These are phyloP conservation scores for Microchrysa polita DNA, from an alignment of 2,888 invertebrate species.

Conservation along the genomic window DNA sequence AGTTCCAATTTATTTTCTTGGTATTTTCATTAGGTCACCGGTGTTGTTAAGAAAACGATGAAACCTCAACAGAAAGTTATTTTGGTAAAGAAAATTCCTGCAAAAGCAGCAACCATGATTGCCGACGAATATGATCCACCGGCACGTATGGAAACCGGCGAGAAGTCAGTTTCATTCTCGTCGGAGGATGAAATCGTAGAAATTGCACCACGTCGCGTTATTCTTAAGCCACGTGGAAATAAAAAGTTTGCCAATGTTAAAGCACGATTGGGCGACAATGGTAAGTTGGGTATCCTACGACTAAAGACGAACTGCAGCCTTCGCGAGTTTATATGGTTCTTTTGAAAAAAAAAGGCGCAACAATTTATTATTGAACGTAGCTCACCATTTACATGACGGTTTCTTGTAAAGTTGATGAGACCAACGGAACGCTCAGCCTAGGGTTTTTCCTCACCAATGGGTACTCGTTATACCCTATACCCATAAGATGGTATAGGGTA, in stretches of 20 bases:
- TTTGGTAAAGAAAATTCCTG: constrained; percentile 62
- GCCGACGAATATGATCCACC: constrained; percentile 53
- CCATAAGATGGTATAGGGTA: no score
- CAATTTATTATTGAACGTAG: no score
- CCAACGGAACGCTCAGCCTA: no score
- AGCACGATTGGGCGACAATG: constrained; percentile 56
- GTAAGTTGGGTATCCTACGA: constrained; percentile 51
- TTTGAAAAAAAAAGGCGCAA: no score
- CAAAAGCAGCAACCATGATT: constrained; percentile 57
- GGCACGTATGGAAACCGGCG: constrained; percentile 53
- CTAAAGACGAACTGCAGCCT: constrained; percentile 42
- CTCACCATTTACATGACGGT: no score
- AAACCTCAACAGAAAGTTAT: constrained; percentile 60
- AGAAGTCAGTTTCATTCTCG: constrained; percentile 63
- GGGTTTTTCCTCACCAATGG: no score
- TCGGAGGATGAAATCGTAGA: constrained; percentile 64
- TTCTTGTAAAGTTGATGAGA: no score
- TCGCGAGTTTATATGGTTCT: background rate
- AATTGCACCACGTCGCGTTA: constrained; percentile 56
- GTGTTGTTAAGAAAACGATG: constrained; percentile 40
- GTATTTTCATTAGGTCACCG: background rate
- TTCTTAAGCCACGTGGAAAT: constrained; percentile 49
- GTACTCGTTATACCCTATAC: no score
- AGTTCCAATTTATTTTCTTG: background rate
- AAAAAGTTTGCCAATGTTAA: constrained; percentile 52